phyloP scores from a whole-genome alignment of 2,797 vertebrate species.

The Pterois miles region DNA sequence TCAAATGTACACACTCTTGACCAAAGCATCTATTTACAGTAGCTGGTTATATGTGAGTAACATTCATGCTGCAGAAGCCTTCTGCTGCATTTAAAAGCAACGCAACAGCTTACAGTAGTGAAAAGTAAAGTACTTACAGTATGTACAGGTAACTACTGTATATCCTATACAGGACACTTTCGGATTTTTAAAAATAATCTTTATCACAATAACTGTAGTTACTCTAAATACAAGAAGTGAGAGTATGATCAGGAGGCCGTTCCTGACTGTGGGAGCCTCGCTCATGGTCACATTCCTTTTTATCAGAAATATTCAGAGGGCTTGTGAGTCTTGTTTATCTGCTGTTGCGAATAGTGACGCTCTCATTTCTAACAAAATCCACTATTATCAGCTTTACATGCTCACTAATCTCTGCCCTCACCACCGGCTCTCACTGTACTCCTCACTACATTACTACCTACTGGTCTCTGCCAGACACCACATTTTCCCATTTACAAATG shows the following conservation, averaged over 20 bases:
- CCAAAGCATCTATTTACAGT: not conserved
- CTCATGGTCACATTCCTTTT: not conserved
- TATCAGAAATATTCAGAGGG: slow-evolving; percentile 16
- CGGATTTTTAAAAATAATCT: not conserved
- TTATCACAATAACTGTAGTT: not conserved
- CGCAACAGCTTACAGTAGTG: not conserved
- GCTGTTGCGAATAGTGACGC: slow-evolving; percentile 2
- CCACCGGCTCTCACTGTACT: slow-evolving; percentile 7
- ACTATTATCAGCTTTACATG: slow-evolving; percentile 48
- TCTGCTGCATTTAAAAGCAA: not conserved
- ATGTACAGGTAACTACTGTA: not conserved
- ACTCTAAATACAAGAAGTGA: not conserved
- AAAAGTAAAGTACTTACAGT: not conserved
- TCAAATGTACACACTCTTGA: not conserved
- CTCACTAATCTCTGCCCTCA: slow-evolving; percentile 43
- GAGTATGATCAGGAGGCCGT: not conserved
- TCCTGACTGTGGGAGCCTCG: not conserved
- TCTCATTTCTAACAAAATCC: slow-evolving; percentile 51
- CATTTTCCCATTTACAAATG: slow-evolving; percentile 52
- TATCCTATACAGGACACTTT: not conserved
- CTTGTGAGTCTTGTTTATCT: slow-evolving; percentile 30
- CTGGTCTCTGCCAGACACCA: slow-evolving; percentile 32
- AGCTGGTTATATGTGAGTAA: not conserved
- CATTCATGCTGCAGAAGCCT: not conserved
- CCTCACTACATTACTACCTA: slow-evolving; percentile 20